Conservation (phyloP, 2,888 invertebrate genomes). For the Tigriopus californicus region DNA sequence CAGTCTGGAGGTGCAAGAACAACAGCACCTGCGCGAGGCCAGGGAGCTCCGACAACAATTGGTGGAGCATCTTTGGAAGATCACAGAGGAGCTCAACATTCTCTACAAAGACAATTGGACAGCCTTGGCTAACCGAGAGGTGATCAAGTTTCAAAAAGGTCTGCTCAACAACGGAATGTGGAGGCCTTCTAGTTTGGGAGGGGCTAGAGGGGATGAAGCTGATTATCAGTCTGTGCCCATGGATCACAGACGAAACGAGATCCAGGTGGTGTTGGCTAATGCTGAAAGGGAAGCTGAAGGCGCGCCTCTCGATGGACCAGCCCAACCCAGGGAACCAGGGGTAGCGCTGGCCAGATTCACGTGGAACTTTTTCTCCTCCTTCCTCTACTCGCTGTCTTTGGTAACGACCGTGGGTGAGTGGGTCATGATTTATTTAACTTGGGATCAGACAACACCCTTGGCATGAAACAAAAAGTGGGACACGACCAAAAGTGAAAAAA, state of each 20-base stretch:
- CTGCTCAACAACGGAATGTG: constrained; percentile 31
- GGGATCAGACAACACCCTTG: too few species aligned
- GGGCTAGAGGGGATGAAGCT: not conserved
- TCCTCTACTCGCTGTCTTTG: constrained; percentile 79
- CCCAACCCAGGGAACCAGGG: too few species aligned
- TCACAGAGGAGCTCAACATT: constrained; percentile 46
- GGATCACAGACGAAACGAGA: too few species aligned
- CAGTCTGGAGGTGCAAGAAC: constrained; percentile 10
- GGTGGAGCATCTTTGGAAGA: constrained; percentile 53
- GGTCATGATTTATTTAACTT: not conserved
- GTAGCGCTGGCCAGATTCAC: constrained; percentile 26
- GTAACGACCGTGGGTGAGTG: constrained; percentile 79
- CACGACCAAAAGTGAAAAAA: too few species aligned
- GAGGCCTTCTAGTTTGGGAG: not conserved
- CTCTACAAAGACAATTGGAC: constrained; percentile 52
- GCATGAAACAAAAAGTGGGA: too few species aligned
- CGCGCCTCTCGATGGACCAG: constrained; percentile 28
- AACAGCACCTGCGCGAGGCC: constrained; percentile 29
- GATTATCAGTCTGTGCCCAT: too few species aligned
- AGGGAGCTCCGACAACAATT: constrained; percentile 37
- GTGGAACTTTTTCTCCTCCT: constrained; percentile 81
- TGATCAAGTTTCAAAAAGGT: constrained; percentile 45
- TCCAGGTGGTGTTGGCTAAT: constrained; percentile 32
- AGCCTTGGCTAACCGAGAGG: constrained; percentile 49
- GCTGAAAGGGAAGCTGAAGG: constrained; percentile 41